Base-by-base conservation (phyloP, 2,888 invertebrate genomes). In the Calliphora vomitoria region DNA sequence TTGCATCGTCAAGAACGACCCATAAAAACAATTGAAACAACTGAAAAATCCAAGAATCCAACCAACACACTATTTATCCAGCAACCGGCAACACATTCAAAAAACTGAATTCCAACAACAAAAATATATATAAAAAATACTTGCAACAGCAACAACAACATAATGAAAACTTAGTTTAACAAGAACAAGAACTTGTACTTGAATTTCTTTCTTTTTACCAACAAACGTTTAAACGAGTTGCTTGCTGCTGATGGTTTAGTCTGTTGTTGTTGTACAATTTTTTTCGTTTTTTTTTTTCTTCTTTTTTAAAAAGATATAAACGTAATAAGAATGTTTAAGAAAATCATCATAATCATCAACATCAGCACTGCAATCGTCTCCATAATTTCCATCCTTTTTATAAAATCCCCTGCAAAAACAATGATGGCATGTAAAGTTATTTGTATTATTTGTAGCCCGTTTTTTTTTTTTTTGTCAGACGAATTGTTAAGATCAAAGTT, bases 1-100 rank as follows among this genome's bases (percentile, higher is more conserved):
- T 89, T 89, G 89, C 89, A 86, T 88, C 84, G n/a, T 44, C 72
- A 15, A 53, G 62, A 79, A 62, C 44, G 68, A 75, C 75, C 75
- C 71, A 75, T 72, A 68, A 66, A 78, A 69, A 62, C 82, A 60
- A 75, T 75, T 58, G 35, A 82, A 74, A 62, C 8, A 76, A 71
- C 31, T 44, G 38, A 55, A 58, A 55, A 72, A 80, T 18, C n/a
- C 71, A 79, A 68, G 25, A 1, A 25, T 25, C 72, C 74, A 82
- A 58, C 72, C 47, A 82, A 76, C 55, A 58, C 55, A 55, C 55
- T 68, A 68, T 79, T 55, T 66, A 74, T 53, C 64, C 71, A 71
- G 41, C 41, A 84, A 79, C 84, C 41, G 44, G 58, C 72, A 74
- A 84, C 81, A 78, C 78, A 81, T 81, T 44, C 25, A 78, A 74